Base-by-base conservation (phyloP, 2,888 invertebrate genomes). In the Netelia virgata region DNA sequence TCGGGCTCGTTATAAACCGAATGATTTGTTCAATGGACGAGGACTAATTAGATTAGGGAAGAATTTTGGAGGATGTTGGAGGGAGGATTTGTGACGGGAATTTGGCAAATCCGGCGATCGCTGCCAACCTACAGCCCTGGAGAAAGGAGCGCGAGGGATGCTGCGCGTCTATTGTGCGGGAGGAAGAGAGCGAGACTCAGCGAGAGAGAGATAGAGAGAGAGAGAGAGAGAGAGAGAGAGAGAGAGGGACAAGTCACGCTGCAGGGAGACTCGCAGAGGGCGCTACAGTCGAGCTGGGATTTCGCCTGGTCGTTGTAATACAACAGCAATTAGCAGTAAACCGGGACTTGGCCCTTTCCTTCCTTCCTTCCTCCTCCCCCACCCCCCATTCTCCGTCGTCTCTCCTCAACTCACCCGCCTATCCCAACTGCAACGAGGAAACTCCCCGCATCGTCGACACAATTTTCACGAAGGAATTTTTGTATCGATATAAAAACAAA, bases 301-400 rank as follows among this genome's bases (percentile, higher is more conserved):
- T 88, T 88, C 57, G 88, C 88, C 87, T 87, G 88, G 88, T 88
- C 86, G 89, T 88, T 88, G 89, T 89, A 89, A 89, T 90, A 90
- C 90, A 89, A 90, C 88, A 88, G 88, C 90, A 90, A 90, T 90
- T 90, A 90, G 89, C 90, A 90, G 90, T 89, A 90, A 89, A 90
- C 90, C 89, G 87, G 85, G 86, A 86, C 87, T 88, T 86, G 79
- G 83, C 87, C 82, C 61, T 57, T 16, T 28, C 36, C 66, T 64
- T 28, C 72, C 18, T 23, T 16, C n/a, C 57, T 47, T 47, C 47
- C 47, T 47, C 43, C 43, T 85, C 88, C 84, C 74, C 85, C 73
- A 80, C 76, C 82, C 86, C n/a, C 41, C 72, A 11, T 70, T 75
- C 76, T 11, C 43, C 63, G 63, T 18, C 53, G 18, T 78, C 81